These are phyloP conservation scores for Greenwoodochromis staneri DNA, from an alignment of 2,113 vertebrate species.

Conservation along the genomic window DNA sequence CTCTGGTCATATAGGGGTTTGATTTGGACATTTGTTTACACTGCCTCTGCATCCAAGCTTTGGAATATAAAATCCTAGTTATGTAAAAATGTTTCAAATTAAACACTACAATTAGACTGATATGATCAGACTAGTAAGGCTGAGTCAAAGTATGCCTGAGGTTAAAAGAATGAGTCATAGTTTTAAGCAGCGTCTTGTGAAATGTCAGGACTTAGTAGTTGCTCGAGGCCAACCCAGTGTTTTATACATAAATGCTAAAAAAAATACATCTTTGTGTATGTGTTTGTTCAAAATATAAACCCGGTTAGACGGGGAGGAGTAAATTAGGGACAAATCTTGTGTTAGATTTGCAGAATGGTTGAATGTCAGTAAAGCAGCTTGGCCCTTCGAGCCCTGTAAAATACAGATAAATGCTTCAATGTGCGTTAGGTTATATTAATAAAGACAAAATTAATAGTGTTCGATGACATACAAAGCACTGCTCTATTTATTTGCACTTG, in stretches of 20 bases:
- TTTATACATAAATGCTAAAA: not conserved
- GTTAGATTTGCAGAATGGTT: not conserved
- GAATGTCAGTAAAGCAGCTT: not conserved
- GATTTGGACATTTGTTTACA: not conserved
- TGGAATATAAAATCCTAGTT: not conserved
- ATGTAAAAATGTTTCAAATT: not conserved
- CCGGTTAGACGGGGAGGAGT: not conserved
- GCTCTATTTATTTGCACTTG: not conserved
- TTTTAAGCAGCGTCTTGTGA: constrained; percentile 10
- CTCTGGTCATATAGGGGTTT: not conserved
- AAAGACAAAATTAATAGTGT: not conserved
- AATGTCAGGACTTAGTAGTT: constrained; percentile 24
- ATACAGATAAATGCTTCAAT: not conserved
- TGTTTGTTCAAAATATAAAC: not conserved
- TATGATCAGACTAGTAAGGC: constrained; percentile 8
- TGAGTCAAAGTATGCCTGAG: constrained; percentile 17
- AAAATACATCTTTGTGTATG: not conserved
- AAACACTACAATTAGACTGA: not conserved
- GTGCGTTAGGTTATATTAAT: not conserved
- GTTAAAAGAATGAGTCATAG: constrained; percentile 23
- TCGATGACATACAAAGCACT: not conserved
- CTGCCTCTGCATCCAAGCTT: not conserved
- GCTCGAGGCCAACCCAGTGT: not conserved
- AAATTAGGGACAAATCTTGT: not conserved
- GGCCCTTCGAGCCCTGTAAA: not conserved